Evolutionary conservation across 1,140 invertebrate species (phyloP), one percentile per base, ranked within the genome.

Genomic region (Trichogramma pretiosum): DNA sequence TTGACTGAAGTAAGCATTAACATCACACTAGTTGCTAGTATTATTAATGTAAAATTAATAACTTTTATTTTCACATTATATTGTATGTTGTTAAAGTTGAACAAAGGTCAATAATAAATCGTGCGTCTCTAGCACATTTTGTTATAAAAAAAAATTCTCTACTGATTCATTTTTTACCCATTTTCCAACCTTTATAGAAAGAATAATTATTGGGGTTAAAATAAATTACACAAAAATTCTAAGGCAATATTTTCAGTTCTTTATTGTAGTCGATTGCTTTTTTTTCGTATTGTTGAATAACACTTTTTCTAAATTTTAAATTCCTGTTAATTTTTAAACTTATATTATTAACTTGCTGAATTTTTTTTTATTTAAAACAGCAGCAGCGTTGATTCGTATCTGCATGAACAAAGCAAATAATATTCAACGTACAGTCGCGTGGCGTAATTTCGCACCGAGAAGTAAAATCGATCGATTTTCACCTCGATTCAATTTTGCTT

Each of bases 21-120:
- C 52, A 57, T 55, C 44, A 53, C 42, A 61, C 57, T 62, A 59
- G 60, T 61, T 63, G 58, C 61, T 67, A 63, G 58, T 54, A 67
- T 65, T 65, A 67, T 63, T 60, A 63, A 58, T 64, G 59, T 67
- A 67, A 65, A 57, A 59, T 60, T 55, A 68, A 67, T 57, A 64
- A 66, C 70, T 58, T 65, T 64, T 62, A 67, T 67, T 70, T 68
- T 57, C 61, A 66, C 62, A 70, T 69, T 67, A 67, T 68, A 72
- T 68, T 72, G 61, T 70, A 70, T 67, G 63, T 70, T 70, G 68
- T 72, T 72, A 70, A 72, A 70, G 68, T 64, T 72, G 67, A 61
- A 68, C 53, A 62, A 68, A 68, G 64, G 66, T 69, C 69, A 69
- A 68, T 65, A 68, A 69, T 69, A 70, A 70, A 72, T 65, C 57